Evolutionary conservation across 2,113 vertebrate genomes (phyloP).

Genomic region (Tupaia chinensis): DNA sequence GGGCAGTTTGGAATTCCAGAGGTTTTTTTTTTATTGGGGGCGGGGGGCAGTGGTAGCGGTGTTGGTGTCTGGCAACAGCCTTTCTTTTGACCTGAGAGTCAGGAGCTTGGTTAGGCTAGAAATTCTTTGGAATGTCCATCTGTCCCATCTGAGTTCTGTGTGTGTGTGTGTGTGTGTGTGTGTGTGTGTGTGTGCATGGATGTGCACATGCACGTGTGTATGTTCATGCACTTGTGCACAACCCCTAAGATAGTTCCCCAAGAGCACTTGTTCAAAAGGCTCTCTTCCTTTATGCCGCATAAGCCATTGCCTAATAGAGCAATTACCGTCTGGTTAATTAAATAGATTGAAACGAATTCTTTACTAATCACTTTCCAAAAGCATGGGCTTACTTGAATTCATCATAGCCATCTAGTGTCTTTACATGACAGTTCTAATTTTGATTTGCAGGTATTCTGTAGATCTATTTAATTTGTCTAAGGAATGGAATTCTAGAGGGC

Average conservation of each 20-base stretch:
- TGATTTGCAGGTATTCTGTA: not conserved
- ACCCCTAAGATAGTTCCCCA: not conserved
- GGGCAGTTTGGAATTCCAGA: not conserved
- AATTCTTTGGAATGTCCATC: not conserved
- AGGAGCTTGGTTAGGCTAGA: not conserved
- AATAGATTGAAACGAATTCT: not conserved
- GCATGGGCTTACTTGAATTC: not conserved
- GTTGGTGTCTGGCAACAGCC: not conserved
- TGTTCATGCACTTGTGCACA: not conserved
- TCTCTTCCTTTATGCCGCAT: not conserved
- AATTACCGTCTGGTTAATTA: slow-evolving; percentile 42
- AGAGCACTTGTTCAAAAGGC: not conserved
- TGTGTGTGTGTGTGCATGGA: not conserved
- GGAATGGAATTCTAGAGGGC: not conserved
- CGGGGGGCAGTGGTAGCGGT: no score
- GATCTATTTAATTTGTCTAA: slow-evolving; percentile 15
- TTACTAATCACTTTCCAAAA: slow-evolving; percentile 36
- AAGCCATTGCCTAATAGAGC: not conserved
- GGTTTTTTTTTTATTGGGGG: not conserved
- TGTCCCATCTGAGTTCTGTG: not conserved
- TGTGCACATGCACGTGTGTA: not conserved
- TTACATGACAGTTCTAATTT: not conserved
- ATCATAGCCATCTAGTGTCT: not conserved
- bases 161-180: not conserved
- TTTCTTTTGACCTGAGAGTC: not conserved